Conservation (phyloP, 2,113 vertebrate genomes). For the Nothobranchius furzeri region DNA sequence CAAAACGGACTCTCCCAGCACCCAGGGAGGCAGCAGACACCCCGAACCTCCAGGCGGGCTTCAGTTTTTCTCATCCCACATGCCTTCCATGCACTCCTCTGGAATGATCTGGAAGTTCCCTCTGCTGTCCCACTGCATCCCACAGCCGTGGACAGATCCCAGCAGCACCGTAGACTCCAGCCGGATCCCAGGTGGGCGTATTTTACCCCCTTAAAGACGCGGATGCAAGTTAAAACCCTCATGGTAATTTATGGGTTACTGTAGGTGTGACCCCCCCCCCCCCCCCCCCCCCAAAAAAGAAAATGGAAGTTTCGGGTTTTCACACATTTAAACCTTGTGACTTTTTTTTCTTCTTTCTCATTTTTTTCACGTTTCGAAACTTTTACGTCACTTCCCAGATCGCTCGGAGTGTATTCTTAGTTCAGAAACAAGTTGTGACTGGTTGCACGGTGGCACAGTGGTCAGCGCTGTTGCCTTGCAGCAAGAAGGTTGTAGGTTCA, state of each 20-base stretch:
- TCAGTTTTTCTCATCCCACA: conserved; percentile 64
- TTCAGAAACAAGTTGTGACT: neutral
- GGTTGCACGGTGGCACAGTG: no score
- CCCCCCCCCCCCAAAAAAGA: conserved; percentile 34
- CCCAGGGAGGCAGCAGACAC: conserved; percentile 13
- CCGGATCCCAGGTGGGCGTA: conserved; percentile 48
- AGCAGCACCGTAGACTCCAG: conserved; percentile 20
- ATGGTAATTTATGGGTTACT: conserved; percentile 56
- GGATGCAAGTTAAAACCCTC: conserved; percentile 34
- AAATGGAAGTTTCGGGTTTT: conserved; percentile 51
- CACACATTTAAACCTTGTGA: neutral
- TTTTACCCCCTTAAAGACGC: conserved; percentile 2
- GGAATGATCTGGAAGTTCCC: conserved; percentile 65
- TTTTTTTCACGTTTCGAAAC: neutral
- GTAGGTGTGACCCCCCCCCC: conserved; percentile 11
- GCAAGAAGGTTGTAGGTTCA: no score
- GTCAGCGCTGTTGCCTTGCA: no score
- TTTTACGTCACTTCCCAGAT: neutral
- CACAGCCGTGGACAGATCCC: conserved; percentile 49
- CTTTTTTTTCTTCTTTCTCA: neutral
- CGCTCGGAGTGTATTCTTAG: neutral
- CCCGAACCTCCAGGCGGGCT: conserved; percentile 34
- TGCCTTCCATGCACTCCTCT: conserved; percentile 38
- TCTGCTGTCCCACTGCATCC: conserved; percentile 50
- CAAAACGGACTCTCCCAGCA: conserved; percentile 57